These are phyloP conservation scores for Drosophila quinaria DNA, from an alignment of 2,888 invertebrate genomes.

Conservation along the genomic window DNA sequence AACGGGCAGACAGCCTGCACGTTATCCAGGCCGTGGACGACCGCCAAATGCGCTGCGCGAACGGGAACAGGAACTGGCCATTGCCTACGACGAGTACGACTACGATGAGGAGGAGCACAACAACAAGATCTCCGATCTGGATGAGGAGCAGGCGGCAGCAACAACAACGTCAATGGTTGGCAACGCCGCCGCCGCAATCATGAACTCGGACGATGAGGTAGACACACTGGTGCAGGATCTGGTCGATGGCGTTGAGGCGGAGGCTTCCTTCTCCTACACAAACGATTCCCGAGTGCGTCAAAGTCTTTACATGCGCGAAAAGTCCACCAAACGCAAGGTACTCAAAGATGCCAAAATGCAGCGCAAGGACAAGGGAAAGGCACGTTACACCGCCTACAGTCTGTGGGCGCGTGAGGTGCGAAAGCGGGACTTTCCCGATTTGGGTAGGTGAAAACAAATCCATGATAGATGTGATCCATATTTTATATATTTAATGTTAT, in stretches of 20 bases:
- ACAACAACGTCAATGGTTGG: conserved; percentile 22
- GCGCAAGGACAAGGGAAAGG: conserved; percentile 92
- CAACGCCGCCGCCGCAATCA: conserved; percentile 18
- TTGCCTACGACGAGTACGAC: conserved; percentile 43
- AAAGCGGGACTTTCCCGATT: conserved; percentile 84
- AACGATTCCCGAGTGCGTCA: conserved; percentile 83
- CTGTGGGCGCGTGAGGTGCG: conserved; percentile 95
- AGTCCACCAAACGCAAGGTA: conserved; percentile 91
- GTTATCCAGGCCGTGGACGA: conserved; percentile 63
- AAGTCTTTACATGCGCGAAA: conserved; percentile 91
- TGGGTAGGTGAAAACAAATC: conserved; percentile 55
- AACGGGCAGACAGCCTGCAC: conserved; percentile 47
- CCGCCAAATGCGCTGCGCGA: conserved; percentile 62
- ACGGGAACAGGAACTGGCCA: conserved; percentile 45
- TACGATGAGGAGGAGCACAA: conserved; percentile 31
- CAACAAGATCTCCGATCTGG: conserved; percentile 34
- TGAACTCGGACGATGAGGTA: conserved; percentile 82
- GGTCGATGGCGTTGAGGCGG: conserved; percentile 79
- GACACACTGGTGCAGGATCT: conserved; percentile 82
- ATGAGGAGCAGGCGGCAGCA: conserved; percentile 16
- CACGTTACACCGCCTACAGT: conserved; percentile 95
- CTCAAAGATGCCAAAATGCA: conserved; percentile 90
- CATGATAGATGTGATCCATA: background rate
- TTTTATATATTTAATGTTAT: too few species aligned
- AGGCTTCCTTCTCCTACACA: conserved; percentile 44